These are phyloP conservation scores for Seira musarum DNA, from an alignment of 2,888 invertebrate species.

Conservation along the genomic window DNA sequence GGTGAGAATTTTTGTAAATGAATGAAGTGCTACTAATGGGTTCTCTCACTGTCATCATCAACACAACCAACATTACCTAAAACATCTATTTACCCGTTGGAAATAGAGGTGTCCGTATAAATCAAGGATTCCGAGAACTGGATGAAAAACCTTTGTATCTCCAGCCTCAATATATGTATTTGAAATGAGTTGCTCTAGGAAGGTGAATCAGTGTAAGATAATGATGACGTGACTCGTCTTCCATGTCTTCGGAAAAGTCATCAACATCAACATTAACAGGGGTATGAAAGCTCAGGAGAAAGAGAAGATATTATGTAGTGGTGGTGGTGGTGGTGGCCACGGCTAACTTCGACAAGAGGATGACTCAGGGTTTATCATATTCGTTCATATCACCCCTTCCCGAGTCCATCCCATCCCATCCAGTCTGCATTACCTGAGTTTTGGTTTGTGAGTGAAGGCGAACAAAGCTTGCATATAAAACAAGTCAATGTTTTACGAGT, in stretches of 20 bases:
- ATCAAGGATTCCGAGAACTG: background rate
- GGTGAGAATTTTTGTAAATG: constrained; percentile 16
- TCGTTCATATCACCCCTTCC: background rate
- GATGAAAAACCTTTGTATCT: background rate
- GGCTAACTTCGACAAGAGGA: background rate
- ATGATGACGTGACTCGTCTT: constrained; percentile 6
- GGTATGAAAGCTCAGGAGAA: background rate
- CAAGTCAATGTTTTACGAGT: background rate
- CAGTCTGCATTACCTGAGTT: constrained; percentile 6
- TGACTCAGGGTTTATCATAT: background rate
- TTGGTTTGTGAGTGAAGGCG: background rate
- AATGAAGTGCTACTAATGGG: constrained; percentile 58
- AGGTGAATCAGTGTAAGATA: background rate
- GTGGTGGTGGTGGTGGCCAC: background rate
- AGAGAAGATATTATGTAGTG: background rate
- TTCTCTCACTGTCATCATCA: constrained; percentile 22
- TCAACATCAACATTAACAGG: background rate
- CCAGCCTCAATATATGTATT: background rate
- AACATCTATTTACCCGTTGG: background rate
- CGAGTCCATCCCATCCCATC: background rate
- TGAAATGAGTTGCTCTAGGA: background rate
- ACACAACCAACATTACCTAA: background rate
- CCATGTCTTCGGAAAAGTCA: background rate
- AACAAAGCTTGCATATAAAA: constrained; percentile 6
- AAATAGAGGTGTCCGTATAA: background rate